Evolutionary conservation across 2,888 invertebrate species (phyloP).

Genomic region (Xestia sexstrigata): DNA sequence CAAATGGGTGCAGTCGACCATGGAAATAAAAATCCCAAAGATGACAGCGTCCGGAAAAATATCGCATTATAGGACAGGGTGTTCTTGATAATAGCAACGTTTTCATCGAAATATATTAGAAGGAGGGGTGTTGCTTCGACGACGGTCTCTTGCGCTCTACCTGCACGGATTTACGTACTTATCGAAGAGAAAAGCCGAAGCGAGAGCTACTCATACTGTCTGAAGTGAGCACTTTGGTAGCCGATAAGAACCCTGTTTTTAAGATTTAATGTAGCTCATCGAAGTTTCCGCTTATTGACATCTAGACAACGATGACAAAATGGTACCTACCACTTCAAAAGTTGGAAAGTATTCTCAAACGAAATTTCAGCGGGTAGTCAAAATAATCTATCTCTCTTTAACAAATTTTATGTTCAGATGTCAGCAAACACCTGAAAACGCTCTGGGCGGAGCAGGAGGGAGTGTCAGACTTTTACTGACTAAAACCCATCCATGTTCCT

Average conservation of each 20-base stretch:
- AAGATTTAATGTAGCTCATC: constrained; percentile 18
- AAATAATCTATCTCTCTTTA: not conserved
- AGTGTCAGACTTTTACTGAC: no score
- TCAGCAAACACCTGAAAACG: not conserved
- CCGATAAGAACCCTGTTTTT: constrained; percentile 32
- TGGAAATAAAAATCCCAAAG: constrained; percentile 25
- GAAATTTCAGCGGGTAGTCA: not conserved
- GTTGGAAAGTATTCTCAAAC: not conserved
- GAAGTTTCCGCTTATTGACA: constrained; percentile 5
- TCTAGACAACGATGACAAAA: not conserved
- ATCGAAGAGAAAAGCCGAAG: constrained; percentile 39
- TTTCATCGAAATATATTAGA: constrained; percentile 47
- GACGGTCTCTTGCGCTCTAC: constrained; percentile 24
- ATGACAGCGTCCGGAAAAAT: constrained; percentile 16
- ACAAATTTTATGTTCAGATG: not conserved
- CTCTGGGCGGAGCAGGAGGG: no score
- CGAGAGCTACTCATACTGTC: constrained; percentile 39
- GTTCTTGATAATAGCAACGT: constrained; percentile 36
- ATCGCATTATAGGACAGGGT: constrained; percentile 17
- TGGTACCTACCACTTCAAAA: not conserved
- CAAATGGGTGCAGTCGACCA: constrained; percentile 21
- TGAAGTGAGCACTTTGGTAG: constrained; percentile 38
- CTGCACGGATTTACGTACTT: constrained; percentile 45
- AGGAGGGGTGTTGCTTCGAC: constrained; percentile 7
- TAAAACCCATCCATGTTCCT: no score